These are phyloP conservation scores for Oxygymnocypris stewartii DNA, from an alignment of 2,113 vertebrate species.

Conservation along the genomic window DNA sequence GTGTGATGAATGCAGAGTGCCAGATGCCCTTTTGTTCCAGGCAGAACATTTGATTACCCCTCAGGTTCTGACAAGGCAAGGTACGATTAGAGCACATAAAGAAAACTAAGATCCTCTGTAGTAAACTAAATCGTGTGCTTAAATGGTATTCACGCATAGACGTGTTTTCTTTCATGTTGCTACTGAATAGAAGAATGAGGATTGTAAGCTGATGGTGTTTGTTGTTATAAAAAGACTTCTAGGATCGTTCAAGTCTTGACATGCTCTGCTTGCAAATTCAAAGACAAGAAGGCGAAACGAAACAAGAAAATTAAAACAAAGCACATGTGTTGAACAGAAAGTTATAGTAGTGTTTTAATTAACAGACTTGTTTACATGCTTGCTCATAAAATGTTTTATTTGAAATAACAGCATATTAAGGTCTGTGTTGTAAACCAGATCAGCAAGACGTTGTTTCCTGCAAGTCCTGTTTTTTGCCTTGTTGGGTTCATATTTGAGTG, in stretches of 20 bases:
- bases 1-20: slow-evolving; percentile 44
- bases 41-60: slow-evolving; percentile 46
- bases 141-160: neutral
- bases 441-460: slow-evolving; percentile 46
- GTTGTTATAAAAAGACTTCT: neutral
- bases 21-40: slow-evolving; percentile 59
- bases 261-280: neutral
- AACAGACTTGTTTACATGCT: slow-evolving; percentile 3
- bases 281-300: neutral
- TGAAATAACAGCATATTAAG: slow-evolving; percentile 14
- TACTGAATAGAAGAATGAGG: slow-evolving; percentile 20
- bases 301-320: neutral
- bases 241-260: slow-evolving; percentile 1
- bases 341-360: neutral
- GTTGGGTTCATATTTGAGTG: neutral
- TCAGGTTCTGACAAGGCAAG: slow-evolving; percentile 45
- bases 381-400: neutral
- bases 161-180: slow-evolving; percentile 3
- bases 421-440: slow-evolving; percentile 43
- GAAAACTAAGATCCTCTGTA: neutral
- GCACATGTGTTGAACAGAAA: neutral
- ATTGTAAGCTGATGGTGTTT: neutral
- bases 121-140: slow-evolving; percentile 9
- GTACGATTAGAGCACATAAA: slow-evolving; percentile 34
- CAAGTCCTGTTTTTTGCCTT: slow-evolving; percentile 12